These are phyloP conservation scores for Ageneiosus marmoratus DNA, from an alignment of 2,113 vertebrate species.

Conservation along the genomic window DNA sequence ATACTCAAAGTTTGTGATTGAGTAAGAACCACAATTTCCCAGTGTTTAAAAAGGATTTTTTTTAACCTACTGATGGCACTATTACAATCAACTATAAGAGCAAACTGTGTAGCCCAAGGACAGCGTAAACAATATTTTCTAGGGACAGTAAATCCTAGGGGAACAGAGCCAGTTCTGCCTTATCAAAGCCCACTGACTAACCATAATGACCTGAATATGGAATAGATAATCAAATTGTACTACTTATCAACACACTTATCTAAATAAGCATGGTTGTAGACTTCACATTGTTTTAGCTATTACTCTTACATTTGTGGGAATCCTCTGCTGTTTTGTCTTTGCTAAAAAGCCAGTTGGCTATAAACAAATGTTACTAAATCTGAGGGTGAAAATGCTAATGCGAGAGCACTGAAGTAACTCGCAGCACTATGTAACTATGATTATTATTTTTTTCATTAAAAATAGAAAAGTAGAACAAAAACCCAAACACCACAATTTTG, in stretches of 20 bases:
- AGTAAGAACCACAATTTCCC: background rate
- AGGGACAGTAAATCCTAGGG: background rate
- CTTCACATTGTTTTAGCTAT: background rate
- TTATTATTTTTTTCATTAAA: background rate
- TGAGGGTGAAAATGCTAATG: background rate
- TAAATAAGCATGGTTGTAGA: background rate
- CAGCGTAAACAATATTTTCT: background rate
- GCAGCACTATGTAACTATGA: too few relatives aligned
- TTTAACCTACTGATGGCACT: background rate
- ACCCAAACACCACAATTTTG: slow-evolving; percentile 12
- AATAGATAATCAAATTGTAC: background rate
- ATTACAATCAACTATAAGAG: background rate
- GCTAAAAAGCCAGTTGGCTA: slow-evolving; percentile 1
- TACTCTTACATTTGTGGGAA: background rate
- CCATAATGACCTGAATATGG: background rate
- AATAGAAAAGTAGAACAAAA: slow-evolving; percentile 22
- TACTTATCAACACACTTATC: background rate
- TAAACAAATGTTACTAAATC: background rate
- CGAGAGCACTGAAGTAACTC: background rate
- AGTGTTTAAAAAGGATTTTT: background rate
- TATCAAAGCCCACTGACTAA: background rate
- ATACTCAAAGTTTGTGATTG: background rate
- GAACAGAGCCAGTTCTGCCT: background rate
- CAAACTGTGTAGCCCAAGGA: background rate
- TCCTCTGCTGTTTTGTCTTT: slow-evolving; percentile 11